A percentile compares a stretch with the other conserved stretches of the same genome.
Evolutionary conservation across 2,797 vertebrate species (phyloP).

Genomic region (Esox lucius): DNA sequence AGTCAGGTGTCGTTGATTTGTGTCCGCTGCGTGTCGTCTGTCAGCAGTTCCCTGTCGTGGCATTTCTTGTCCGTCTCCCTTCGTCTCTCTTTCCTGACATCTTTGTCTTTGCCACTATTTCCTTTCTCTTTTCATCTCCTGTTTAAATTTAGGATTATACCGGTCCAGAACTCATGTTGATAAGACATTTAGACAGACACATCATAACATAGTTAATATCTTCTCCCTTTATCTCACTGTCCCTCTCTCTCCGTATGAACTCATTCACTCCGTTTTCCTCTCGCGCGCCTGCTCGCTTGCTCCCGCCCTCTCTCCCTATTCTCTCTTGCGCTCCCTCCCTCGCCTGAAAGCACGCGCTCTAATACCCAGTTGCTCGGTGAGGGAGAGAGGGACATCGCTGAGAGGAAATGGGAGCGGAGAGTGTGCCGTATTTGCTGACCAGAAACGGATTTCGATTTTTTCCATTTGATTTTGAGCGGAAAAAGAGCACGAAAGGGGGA

Average conservation of each 20-base stretch:
- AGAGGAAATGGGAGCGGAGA: slow-evolving; percentile 31
- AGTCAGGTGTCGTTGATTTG: slow-evolving; percentile 82
- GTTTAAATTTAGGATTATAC: slow-evolving; percentile 42
- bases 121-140: slow-evolving; percentile 36
- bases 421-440: slow-evolving; percentile 70
- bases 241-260: slow-evolving; percentile 44
- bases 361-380: slow-evolving; percentile 85
- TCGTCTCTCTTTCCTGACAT: slow-evolving; percentile 60
- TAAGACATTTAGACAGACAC: slow-evolving; percentile 53
- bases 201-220: slow-evolving; percentile 50
- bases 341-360: slow-evolving; percentile 63
- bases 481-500: slow-evolving; percentile 64
- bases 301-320: slow-evolving; percentile 26
- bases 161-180: slow-evolving; percentile 47
- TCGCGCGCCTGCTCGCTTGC: slow-evolving; percentile 16
- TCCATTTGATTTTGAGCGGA: slow-evolving; percentile 30
- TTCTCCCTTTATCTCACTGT: slow-evolving; percentile 32
- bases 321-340: slow-evolving; percentile 49
- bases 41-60: slow-evolving; percentile 76
- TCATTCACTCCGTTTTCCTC: slow-evolving; percentile 34
- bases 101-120: slow-evolving; percentile 37
- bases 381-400: slow-evolving; percentile 43
- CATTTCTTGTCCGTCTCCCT: slow-evolving; percentile 52
- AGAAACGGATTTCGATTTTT: slow-evolving; percentile 60
- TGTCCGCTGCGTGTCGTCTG: slow-evolving; percentile 80